A percentile compares a stretch with the other conserved stretches of the same genome.
Conservation (phyloP, 2,113 vertebrate genomes). For the Hoplias malabaricus region DNA sequence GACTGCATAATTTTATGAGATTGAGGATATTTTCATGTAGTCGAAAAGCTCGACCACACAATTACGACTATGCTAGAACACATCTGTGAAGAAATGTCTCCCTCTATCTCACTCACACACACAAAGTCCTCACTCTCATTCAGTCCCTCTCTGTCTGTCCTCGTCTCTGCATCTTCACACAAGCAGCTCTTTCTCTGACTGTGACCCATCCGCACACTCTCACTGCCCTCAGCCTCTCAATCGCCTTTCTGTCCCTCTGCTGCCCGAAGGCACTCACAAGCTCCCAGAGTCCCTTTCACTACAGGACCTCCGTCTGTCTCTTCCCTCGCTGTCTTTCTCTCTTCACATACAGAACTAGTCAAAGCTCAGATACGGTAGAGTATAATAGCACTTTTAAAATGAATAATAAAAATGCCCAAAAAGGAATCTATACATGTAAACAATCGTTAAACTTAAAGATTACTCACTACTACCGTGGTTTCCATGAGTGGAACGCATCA, state of each 20-base stretch:
- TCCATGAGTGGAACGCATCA: no score
- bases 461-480: no score
- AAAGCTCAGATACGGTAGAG: no score
- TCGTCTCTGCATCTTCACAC: neutral
- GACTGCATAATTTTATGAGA: no score
- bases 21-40: no score
- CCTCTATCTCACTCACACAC: neutral
- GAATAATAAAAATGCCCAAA: no score
- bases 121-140: neutral
- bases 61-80: neutral
- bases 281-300: neutral
- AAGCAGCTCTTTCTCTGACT: slow-evolving; percentile 21
- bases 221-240: slow-evolving; percentile 25
- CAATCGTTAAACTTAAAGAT: no score
- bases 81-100: neutral
- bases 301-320: neutral
- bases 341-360: neutral
- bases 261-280: slow-evolving; percentile 15
- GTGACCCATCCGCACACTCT: slow-evolving; percentile 26
- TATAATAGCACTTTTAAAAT: no score
- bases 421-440: no score
- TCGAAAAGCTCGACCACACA: no score
- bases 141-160: neutral
- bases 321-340: neutral
- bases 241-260: slow-evolving; percentile 41